Conservation (phyloP, 2,113 vertebrate genomes). For the Xyrauchen texanus region DNA sequence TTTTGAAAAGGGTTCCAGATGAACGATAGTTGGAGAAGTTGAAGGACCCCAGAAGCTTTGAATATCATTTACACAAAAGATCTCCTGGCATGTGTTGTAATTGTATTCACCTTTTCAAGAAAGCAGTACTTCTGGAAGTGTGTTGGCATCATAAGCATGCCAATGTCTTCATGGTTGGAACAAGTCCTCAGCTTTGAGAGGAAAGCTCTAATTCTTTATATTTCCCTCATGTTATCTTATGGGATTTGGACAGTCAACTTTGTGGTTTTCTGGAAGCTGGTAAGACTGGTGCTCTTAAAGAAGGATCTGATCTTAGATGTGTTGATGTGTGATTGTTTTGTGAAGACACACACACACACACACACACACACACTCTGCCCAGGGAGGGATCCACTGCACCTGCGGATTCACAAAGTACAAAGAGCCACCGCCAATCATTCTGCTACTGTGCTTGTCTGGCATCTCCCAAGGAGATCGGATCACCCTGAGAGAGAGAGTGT, state of each 20-base stretch:
- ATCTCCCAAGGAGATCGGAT: conserved; percentile 47
- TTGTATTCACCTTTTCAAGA: conserved; percentile 26
- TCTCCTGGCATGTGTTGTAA: conserved; percentile 44
- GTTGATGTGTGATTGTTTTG: conserved; percentile 14
- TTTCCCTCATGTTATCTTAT: background rate
- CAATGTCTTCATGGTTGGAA: background rate
- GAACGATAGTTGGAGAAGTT: conserved; percentile 30
- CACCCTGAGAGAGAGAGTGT: background rate
- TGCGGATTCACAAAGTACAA: conserved; percentile 46
- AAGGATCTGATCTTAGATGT: conserved; percentile 33
- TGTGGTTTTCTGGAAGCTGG: conserved; percentile 24
- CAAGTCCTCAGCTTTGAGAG: background rate
- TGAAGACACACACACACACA: conserved; percentile 20
- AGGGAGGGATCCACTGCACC: conserved; percentile 3
- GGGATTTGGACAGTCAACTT: conserved; percentile 21
- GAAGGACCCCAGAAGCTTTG: conserved; percentile 47
- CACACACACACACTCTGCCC: conserved; percentile 18
- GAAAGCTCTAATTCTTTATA: background rate
- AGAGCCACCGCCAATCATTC: conserved; percentile 39
- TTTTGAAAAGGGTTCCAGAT: conserved; percentile 50
- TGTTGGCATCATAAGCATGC: background rate
- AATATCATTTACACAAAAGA: conserved; percentile 53
- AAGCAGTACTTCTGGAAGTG: too few species aligned
- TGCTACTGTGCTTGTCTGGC: conserved; percentile 37
- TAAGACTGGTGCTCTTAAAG: conserved; percentile 20